phyloP scores from a whole-genome alignment of 2,797 vertebrate genomes.

The Melanotaenia parkinsoni region DNA sequence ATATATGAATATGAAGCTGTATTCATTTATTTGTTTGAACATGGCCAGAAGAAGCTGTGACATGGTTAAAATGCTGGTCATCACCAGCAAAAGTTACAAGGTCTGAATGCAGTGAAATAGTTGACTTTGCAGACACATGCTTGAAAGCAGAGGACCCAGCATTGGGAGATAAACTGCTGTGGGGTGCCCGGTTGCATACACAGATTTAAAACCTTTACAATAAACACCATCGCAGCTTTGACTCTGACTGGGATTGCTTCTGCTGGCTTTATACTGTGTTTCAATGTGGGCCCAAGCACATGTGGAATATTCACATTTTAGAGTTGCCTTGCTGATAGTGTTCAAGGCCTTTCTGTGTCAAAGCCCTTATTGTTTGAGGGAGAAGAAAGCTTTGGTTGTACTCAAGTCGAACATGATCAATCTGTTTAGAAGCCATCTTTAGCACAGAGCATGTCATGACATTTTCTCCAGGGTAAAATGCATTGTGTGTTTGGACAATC shows the following conservation, averaged over 20 bases:
- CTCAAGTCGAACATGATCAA: constrained; percentile 22
- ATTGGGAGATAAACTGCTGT: constrained; percentile 51
- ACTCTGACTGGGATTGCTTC: constrained; percentile 22
- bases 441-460: constrained; percentile 8
- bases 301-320: constrained; percentile 55
- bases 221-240: constrained; percentile 23
- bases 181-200: constrained; percentile 38
- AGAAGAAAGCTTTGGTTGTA: constrained; percentile 37
- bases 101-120: not conserved
- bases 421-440: constrained; percentile 22
- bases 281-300: constrained; percentile 46
- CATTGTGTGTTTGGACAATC: not conserved
- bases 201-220: constrained; percentile 51
- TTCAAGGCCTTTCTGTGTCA: constrained; percentile 55
- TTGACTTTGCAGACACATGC: constrained; percentile 31
- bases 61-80: too few species aligned
- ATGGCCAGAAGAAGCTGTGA: not conserved
- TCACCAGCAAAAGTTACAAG: not conserved
- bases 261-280: constrained; percentile 46
- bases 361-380: constrained; percentile 52
- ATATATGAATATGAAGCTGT: constrained; percentile 10
- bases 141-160: constrained; percentile 31
- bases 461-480: not conserved
- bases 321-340: constrained; percentile 35
- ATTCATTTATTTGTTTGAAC: constrained; percentile 46